phyloP scores from a whole-genome alignment of 2,113 vertebrate species.

The Neoarius graeffei region DNA sequence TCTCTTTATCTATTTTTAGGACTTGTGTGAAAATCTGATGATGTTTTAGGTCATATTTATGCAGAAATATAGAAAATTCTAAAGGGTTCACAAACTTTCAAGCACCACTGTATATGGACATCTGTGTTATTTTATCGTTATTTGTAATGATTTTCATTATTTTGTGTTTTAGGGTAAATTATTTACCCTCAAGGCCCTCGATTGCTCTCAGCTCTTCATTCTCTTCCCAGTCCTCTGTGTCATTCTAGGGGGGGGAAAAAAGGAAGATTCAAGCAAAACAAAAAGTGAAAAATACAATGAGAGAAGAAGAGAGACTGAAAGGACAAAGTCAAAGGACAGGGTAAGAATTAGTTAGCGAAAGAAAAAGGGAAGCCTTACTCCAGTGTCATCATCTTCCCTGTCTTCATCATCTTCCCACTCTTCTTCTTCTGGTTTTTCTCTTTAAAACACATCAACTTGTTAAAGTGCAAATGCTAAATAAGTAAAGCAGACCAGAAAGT shows the following conservation, averaged over 20 bases:
- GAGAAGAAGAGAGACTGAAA: not conserved
- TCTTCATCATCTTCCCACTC: constrained; percentile 58
- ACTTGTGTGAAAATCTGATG: too few species aligned
- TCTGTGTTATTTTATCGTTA: not conserved
- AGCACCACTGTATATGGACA: not conserved
- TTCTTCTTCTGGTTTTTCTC: constrained; percentile 53
- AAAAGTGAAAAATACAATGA: not conserved
- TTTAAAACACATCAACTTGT: constrained; percentile 20
- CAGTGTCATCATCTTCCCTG: constrained; percentile 54
- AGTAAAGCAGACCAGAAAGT: not conserved
- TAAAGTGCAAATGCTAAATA: not conserved
- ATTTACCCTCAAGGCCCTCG: constrained; percentile 56
- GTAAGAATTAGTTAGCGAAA: not conserved
- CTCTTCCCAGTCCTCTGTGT: constrained; percentile 55
- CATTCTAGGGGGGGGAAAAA: constrained; percentile 59
- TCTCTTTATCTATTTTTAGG: too few species aligned
- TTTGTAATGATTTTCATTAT: not conserved
- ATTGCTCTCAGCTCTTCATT: constrained; percentile 56
- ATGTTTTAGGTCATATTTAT: too few species aligned
- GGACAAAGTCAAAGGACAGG: not conserved
- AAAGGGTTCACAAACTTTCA: too few species aligned
- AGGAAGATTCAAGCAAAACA: not conserved
- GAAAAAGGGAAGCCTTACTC: constrained; percentile 15
- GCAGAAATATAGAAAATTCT: too few species aligned
- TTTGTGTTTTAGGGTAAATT: not conserved